A percentile compares a stretch with the other conserved stretches of the same genome.
Conservation (phyloP, 2,113 vertebrate species). For the Semnornis frantzii region DNA sequence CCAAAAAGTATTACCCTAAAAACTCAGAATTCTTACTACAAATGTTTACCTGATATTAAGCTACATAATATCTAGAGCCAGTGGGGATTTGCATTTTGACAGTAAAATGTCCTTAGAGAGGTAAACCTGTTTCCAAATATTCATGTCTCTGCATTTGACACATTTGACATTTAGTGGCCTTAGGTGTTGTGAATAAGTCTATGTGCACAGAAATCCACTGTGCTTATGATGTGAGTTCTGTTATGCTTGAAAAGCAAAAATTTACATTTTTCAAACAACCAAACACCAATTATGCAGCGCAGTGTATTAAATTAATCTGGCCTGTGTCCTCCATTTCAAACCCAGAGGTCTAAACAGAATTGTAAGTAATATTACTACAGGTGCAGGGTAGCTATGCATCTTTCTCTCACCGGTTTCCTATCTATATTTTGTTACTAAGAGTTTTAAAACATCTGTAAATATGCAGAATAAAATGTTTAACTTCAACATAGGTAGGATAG, state of each 20-base stretch:
- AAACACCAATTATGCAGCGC: neutral
- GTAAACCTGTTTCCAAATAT: slow-evolving; percentile 8
- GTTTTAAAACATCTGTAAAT: neutral
- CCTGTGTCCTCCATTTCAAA: neutral
- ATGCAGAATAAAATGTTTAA: neutral
- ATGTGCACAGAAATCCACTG: neutral
- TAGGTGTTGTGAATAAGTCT: neutral
- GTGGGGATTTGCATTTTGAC: neutral
- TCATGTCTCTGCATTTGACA: neutral
- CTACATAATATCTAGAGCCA: neutral
- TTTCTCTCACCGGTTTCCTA: neutral
- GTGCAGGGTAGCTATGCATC: neutral
- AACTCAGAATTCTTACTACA: neutral
- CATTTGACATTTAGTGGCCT: neutral
- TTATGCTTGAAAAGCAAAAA: slow-evolving; percentile 2
- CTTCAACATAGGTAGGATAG: neutral
- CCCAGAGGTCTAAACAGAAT: neutral
- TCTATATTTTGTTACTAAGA: neutral
- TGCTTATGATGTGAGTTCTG: neutral
- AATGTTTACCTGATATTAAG: neutral
- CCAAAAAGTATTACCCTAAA: neutral
- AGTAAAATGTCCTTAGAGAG: neutral
- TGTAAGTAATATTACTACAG: neutral
- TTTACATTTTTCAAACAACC: neutral
- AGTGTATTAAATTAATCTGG: neutral